These are phyloP conservation scores for Hypena proboscidalis DNA, from an alignment of 2,888 invertebrate species.

Conservation along the genomic window DNA sequence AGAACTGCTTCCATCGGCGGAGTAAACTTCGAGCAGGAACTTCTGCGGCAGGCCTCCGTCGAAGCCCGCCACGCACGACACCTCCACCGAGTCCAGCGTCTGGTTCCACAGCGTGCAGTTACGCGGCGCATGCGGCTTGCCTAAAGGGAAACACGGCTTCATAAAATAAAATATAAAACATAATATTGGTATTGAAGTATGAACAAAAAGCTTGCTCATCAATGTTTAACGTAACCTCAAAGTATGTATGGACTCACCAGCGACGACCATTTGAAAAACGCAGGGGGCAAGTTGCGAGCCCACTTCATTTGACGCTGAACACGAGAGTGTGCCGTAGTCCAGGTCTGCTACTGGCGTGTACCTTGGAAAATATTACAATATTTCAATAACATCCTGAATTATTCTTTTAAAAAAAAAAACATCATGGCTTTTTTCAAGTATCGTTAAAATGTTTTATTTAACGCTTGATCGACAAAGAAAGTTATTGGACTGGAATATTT, in stretches of 20 bases:
- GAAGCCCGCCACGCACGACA: constrained; percentile 93
- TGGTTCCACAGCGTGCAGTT: constrained; percentile 95
- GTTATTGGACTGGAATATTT: no score
- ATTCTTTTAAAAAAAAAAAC: no score
- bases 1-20: constrained; percentile 58
- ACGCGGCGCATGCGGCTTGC: constrained; percentile 93
- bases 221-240: no score
- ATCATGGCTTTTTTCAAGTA: no score
- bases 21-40: constrained; percentile 92
- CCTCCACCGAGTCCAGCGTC: constrained; percentile 92
- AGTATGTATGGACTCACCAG: constrained; percentile 90
- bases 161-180: no score
- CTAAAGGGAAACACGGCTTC: constrained; percentile 71
- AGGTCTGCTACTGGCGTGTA: constrained; percentile 88
- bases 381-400: no score
- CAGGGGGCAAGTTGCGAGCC: constrained; percentile 94
- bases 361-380: no score
- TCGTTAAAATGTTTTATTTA: no score
- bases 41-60: constrained; percentile 95
- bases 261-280: constrained; percentile 95
- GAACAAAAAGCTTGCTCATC: no score
- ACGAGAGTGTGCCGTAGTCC: constrained; percentile 95
- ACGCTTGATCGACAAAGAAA: no score
- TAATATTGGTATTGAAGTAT: no score
- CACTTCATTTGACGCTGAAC: constrained; percentile 93